These are phyloP conservation scores for Neomicropteryx cornuta DNA, from an alignment of 1,140 invertebrate genomes.

Conservation along the genomic window DNA sequence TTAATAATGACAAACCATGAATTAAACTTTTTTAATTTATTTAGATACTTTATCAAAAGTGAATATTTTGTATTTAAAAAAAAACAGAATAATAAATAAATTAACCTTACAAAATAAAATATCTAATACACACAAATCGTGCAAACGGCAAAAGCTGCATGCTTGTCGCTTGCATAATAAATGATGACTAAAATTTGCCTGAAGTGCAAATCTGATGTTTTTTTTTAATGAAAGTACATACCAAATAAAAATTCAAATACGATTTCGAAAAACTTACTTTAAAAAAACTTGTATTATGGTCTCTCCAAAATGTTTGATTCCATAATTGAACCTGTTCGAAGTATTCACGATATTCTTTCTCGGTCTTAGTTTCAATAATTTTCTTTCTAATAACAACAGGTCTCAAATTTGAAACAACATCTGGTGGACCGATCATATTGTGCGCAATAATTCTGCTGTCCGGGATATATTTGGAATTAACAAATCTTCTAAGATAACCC, in stretches of 20 bases:
- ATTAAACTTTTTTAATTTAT: too few relatives aligned
- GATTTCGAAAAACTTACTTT: conserved; percentile 27
- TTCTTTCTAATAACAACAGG: conserved; percentile 53
- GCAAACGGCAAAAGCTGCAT: not conserved
- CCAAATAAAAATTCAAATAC: not conserved
- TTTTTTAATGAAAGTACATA: not conserved
- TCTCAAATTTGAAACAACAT: conserved; percentile 65
- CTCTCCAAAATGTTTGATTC: conserved; percentile 73
- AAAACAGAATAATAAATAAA: too few relatives aligned
- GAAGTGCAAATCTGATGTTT: not conserved
- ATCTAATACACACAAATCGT: not conserved
- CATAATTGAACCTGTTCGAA: conserved; percentile 60
- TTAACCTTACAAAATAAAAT: not conserved
- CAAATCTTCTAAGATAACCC: too few relatives aligned
- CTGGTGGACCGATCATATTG: conserved; percentile 66
- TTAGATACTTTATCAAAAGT: too few relatives aligned
- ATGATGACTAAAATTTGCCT: not conserved
- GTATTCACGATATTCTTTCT: conserved; percentile 49
- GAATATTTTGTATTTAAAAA: too few relatives aligned
- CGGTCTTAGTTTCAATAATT: conserved; percentile 50
- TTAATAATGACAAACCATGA: too few relatives aligned
- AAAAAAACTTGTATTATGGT: conserved; percentile 61
- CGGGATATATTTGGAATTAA: too few relatives aligned
- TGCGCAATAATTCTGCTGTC: too few relatives aligned
- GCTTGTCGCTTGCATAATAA: not conserved